phyloP scores from a whole-genome alignment of 2,888 invertebrate genomes.

The Erpobdella octoculata region DNA sequence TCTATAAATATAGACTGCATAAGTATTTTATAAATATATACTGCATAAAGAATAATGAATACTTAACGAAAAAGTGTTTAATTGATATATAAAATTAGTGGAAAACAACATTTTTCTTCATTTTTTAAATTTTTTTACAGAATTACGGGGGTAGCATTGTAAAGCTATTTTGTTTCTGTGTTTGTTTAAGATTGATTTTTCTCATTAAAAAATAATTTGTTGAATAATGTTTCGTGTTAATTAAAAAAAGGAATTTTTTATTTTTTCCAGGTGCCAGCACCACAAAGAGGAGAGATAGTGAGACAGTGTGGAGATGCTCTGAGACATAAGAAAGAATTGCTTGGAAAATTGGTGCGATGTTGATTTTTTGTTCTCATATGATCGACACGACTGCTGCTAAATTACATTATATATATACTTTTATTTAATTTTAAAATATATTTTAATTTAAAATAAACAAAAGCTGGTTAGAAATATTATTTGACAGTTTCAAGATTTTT shows the following conservation, averaged over 20 bases:
- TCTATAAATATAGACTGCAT: too few relatives aligned
- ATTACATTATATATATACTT: too few relatives aligned
- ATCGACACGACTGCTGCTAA: too few relatives aligned
- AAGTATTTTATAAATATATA: too few relatives aligned
- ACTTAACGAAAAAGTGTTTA: too few relatives aligned
- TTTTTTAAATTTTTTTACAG: background rate
- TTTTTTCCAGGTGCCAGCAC: constrained; percentile 70
- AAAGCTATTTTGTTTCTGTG: background rate
- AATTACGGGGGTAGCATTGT: background rate
- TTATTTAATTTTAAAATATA: too few relatives aligned
- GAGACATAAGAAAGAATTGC: constrained; percentile 71
- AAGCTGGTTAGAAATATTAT: too few relatives aligned
- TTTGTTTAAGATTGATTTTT: background rate
- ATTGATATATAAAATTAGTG: background rate
- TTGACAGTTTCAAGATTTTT: too few relatives aligned
- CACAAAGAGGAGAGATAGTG: constrained; percentile 86
- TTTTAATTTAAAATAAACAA: too few relatives aligned
- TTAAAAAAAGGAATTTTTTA: background rate
- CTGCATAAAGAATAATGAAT: too few relatives aligned
- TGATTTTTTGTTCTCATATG: too few relatives aligned
- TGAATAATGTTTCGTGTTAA: background rate
- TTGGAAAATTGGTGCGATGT: constrained; percentile 84
- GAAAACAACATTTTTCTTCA: background rate
- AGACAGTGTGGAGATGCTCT: constrained; percentile 92
- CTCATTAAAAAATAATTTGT: background rate